phyloP scores from a whole-genome alignment of 2,888 invertebrate genomes.

The Xanthorhoe spadicearia region DNA sequence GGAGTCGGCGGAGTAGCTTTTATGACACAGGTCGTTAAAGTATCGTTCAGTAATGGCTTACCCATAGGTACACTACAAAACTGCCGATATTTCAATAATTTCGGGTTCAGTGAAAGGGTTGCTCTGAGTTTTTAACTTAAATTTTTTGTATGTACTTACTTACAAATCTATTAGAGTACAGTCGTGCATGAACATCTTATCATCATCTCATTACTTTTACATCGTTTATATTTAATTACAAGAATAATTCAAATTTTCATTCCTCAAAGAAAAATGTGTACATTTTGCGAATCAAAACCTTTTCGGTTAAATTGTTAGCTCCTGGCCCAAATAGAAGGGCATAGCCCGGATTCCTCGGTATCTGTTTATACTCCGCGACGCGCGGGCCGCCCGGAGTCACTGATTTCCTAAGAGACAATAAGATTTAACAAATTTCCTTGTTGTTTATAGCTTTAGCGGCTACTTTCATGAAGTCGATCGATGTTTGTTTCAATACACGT shows the following conservation, averaged over 20 bases:
- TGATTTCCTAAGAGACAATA: constrained; percentile 56
- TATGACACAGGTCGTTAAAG: constrained; percentile 33
- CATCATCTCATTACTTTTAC: neutral
- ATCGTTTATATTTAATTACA: neutral
- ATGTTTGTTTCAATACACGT: constrained; percentile 31
- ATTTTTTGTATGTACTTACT: neutral
- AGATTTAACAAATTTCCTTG: constrained; percentile 55
- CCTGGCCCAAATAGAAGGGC: constrained; percentile 29
- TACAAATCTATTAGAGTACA: no score
- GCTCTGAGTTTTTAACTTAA: neutral
- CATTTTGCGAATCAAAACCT: constrained; percentile 21
- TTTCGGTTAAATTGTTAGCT: constrained; percentile 17
- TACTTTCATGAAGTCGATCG: constrained; percentile 40
- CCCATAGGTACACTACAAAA: constrained; percentile 7
- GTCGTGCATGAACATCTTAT: no score
- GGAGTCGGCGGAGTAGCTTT: constrained; percentile 27
- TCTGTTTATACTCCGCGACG: constrained; percentile 46
- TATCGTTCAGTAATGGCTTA: constrained; percentile 23
- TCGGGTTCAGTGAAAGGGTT: neutral
- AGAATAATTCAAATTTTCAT: neutral
- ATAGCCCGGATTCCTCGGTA: constrained; percentile 46
- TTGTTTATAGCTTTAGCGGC: constrained; percentile 49
- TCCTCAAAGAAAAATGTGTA: constrained; percentile 1
- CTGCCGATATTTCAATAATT: neutral
- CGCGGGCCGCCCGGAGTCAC: constrained; percentile 45